Evolutionary conservation across 2,888 invertebrate genomes (phyloP).

Genomic region (Callyntrura sp.): DNA sequence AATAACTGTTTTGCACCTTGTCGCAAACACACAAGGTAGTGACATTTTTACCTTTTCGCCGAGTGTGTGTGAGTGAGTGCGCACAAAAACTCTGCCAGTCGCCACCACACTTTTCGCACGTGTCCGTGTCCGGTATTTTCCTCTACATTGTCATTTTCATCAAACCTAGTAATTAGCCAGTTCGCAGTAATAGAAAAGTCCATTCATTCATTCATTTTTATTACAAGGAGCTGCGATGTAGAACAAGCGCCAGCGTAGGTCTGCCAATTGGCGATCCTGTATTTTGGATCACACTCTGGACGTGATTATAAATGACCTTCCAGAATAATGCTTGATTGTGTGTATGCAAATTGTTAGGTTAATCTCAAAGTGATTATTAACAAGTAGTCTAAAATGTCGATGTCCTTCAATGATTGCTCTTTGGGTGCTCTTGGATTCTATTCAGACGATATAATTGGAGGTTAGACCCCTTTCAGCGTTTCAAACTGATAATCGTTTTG

Average conservation of each 20-base stretch:
- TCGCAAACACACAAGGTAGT: background rate
- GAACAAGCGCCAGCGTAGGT: background rate
- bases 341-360: constrained; percentile 2
- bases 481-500: background rate
- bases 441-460: background rate
- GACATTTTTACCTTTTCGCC: constrained; percentile 37
- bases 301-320: constrained; percentile 33
- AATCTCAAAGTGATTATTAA: background rate
- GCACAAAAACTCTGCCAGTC: background rate
- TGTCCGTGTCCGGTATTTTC: background rate
- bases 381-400: background rate
- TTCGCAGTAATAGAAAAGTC: too few species aligned
- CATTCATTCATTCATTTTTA: background rate
- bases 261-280: background rate
- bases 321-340: constrained; percentile 37
- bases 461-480: background rate
- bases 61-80: background rate
- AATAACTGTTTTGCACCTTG: constrained; percentile 37
- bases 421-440: constrained; percentile 23
- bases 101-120: constrained; percentile 46
- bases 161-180: constrained; percentile 21
- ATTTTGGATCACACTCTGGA: constrained; percentile 29
- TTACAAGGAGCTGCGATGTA: background rate
- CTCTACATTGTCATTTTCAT: background rate
- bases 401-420: constrained; percentile 26